Conservation (phyloP, 2,113 vertebrate species). For the Heloderma charlesbogerti region DNA sequence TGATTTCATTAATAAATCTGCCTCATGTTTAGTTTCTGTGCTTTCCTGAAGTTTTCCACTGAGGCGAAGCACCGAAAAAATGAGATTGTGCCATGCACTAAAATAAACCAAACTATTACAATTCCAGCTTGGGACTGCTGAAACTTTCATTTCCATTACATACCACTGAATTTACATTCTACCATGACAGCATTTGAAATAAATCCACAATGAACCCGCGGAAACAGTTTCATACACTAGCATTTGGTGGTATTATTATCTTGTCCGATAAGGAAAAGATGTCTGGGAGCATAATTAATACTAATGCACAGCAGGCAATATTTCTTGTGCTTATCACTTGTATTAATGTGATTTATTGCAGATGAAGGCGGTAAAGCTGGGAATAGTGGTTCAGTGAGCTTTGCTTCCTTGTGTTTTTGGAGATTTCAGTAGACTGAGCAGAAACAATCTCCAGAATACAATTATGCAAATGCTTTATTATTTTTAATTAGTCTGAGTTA, state of each 20-base stretch:
- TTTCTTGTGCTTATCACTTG: conserved; percentile 51
- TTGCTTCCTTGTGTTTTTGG: conserved; percentile 32
- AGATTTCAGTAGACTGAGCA: conserved; percentile 60
- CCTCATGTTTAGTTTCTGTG: conserved; percentile 34
- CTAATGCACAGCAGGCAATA: conserved; percentile 54
- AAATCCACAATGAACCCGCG: conserved; percentile 41
- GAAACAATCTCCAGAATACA: conserved; percentile 52
- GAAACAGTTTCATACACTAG: conserved; percentile 14
- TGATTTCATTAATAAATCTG: conserved; percentile 31
- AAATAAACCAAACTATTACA: conserved; percentile 7
- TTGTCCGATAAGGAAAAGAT: conserved; percentile 42
- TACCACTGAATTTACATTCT: conserved; percentile 50
- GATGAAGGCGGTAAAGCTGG: conserved; percentile 51
- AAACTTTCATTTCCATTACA: conserved; percentile 51
- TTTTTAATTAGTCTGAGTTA: conserved; percentile 63
- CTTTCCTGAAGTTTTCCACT: conserved; percentile 19
- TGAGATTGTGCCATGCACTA: conserved; percentile 43
- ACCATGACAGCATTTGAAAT: conserved; percentile 47
- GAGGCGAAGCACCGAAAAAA: background rate
- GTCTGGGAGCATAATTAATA: conserved; percentile 64
- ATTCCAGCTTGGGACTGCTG: conserved; percentile 58
- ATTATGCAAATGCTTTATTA: conserved; percentile 66
- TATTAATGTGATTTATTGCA: conserved; percentile 65
- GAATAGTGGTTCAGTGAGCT: conserved; percentile 58
- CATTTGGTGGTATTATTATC: conserved; percentile 54